Percentiles rank a stretch among this genome's conserved stretches.
These are phyloP conservation scores for Prorops nasuta DNA, from an alignment of 1,140 invertebrate genomes.

Conservation along the genomic window DNA sequence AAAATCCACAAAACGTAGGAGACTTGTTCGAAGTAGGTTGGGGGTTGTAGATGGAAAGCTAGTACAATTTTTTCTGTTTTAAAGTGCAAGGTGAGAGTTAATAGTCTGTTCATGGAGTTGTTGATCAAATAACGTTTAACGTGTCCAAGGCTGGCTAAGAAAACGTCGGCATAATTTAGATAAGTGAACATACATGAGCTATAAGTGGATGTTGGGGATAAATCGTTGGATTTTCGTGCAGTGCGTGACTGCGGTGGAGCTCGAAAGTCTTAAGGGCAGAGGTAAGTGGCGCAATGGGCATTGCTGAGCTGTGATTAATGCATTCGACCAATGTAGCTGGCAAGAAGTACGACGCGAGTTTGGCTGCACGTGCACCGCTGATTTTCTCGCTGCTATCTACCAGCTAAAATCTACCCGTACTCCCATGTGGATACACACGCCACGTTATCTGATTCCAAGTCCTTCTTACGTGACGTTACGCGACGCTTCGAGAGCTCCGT, in stretches of 20 bases:
- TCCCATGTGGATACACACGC: background rate
- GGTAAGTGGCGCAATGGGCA: constrained; percentile 10
- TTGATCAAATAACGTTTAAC: too few species aligned
- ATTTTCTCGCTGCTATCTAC: constrained; percentile 46
- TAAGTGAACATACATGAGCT: too few species aligned
- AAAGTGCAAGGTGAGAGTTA: too few species aligned
- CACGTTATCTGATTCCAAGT: constrained; percentile 25
- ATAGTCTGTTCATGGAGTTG: too few species aligned
- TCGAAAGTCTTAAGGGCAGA: background rate
- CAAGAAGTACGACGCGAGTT: constrained; percentile 33
- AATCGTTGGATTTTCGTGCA: constrained; percentile 19
- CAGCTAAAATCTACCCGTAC: constrained; percentile 30
- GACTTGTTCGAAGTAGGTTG: too few species aligned
- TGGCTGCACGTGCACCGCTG: constrained; percentile 42
- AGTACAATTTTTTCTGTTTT: too few species aligned
- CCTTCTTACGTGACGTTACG: constrained; percentile 40
- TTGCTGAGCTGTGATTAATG: constrained; percentile 39
- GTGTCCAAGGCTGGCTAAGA: too few species aligned
- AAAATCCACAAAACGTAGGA: too few species aligned
- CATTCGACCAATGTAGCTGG: constrained; percentile 34
- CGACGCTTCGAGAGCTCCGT: too few species aligned
- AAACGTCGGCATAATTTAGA: too few species aligned
- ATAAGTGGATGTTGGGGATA: too few species aligned
- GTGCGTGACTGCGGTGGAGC: constrained; percentile 21
- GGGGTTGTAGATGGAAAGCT: too few species aligned